A percentile compares a stretch with the other conserved stretches of the same genome.
Conservation (phyloP, 64 coral and sea anemone genomes). For the Astreopora myriophthalma region DNA sequence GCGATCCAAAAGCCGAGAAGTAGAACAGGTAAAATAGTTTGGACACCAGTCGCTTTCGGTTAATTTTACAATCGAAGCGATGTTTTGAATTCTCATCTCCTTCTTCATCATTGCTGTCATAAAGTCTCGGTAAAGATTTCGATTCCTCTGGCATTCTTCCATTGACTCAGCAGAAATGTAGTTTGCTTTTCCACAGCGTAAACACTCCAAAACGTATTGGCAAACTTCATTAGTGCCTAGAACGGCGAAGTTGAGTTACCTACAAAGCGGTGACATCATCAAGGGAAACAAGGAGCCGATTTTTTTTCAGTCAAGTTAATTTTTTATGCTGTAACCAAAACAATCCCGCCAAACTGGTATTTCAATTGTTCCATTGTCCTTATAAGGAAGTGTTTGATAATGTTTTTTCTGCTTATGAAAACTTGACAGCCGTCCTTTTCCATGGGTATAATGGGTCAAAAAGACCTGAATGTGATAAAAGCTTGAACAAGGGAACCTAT, state of each 20-base stretch:
- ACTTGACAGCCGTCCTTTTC: slow-evolving; percentile 47
- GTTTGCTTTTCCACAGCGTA: not conserved
- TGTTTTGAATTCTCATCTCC: slow-evolving; percentile 60
- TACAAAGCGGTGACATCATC: slow-evolving; percentile 53
- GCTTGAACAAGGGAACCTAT: too few relatives aligned
- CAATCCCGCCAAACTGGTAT: not conserved
- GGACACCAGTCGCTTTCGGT: slow-evolving; percentile 91
- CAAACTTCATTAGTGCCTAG: slow-evolving; percentile 22
- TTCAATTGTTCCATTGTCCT: slow-evolving; percentile 18
- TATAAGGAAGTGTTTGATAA: slow-evolving; percentile 24
- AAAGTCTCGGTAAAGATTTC: not conserved
- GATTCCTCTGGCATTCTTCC: slow-evolving; percentile 26
- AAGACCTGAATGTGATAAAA: not conserved
- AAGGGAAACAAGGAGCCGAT: not conserved
- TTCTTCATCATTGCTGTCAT: slow-evolving; percentile 45
- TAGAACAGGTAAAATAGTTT: slow-evolving; percentile 98
- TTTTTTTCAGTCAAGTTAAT: slow-evolving; percentile 4
- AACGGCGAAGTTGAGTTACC: not conserved
- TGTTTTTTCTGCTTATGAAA: not conserved
- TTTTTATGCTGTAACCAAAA: slow-evolving; percentile 3
- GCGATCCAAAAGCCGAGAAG: slow-evolving; percentile 95
- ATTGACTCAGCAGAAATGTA: slow-evolving; percentile 19
- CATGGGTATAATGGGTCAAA: slow-evolving; percentile 29
- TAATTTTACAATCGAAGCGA: slow-evolving; percentile 71
- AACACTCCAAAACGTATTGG: not conserved